phyloP scores from a whole-genome alignment of 2,888 invertebrate genomes.

The Dasypolia templi region DNA sequence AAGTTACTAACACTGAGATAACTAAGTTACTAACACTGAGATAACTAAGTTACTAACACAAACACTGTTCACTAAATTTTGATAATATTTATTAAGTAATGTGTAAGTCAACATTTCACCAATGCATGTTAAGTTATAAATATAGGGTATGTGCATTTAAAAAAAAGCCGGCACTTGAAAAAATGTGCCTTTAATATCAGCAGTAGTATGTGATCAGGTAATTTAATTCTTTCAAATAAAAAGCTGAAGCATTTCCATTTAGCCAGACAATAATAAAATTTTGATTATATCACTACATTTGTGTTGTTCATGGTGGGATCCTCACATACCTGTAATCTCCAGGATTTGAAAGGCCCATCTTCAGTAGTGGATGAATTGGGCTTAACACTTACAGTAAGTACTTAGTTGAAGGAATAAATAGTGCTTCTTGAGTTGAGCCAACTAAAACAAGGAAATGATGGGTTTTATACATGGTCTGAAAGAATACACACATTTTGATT shows the following conservation, averaged over 20 bases:
- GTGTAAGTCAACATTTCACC: background rate
- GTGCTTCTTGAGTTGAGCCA: background rate
- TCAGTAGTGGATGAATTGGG: background rate
- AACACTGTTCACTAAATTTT: background rate
- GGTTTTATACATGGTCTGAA: background rate
- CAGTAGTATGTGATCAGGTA: background rate
- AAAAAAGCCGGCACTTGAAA: background rate
- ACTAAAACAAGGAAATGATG: background rate
- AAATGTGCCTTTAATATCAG: background rate
- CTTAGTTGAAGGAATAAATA: background rate
- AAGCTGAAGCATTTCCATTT: background rate
- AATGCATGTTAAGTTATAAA: no score
- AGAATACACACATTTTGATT: background rate
- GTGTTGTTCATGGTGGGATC: background rate
- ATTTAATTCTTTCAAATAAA: background rate
- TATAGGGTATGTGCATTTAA: background rate
- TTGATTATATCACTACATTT: background rate
- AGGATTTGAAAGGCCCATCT: background rate
- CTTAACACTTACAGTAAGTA: background rate
- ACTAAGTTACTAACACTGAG: no score
- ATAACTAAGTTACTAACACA: background rate
- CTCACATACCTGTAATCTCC: constrained; percentile 11
- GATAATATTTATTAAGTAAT: background rate
- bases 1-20: no score
- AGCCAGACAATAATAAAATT: background rate